Conservation (phyloP, 2,113 vertebrate species). For the Platichthys stellatus region DNA sequence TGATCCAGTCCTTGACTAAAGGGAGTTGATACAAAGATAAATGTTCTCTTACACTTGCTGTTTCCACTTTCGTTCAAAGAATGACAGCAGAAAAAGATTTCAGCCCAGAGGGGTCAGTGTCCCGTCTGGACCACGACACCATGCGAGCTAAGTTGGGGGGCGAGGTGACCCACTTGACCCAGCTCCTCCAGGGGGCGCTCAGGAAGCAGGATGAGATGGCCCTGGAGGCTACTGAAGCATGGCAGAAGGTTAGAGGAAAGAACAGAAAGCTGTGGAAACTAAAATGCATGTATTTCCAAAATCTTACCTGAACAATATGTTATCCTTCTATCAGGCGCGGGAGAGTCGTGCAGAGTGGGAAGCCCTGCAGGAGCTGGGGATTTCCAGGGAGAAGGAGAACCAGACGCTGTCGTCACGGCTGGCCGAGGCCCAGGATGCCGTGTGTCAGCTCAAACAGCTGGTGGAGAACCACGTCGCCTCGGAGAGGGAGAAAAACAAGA, state of each 20-base stretch:
- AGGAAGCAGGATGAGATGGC: conserved; percentile 90
- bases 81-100: conserved; percentile 83
- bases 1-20: too few species aligned
- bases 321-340: conserved; percentile 52
- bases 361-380: conserved; percentile 70
- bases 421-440: conserved; percentile 87
- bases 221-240: conserved; percentile 84
- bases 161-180: conserved; percentile 85
- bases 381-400: conserved; percentile 75
- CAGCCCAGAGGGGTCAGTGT: conserved; percentile 82
- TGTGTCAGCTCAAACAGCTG: conserved; percentile 87
- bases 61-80: conserved; percentile 26
- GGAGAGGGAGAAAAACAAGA: conserved; percentile 95
- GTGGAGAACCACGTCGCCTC: conserved; percentile 88
- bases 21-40: background rate
- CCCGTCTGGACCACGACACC: conserved; percentile 82
- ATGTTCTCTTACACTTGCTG: background rate
- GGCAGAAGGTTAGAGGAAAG: conserved; percentile 83
- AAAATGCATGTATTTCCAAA: background rate
- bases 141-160: conserved; percentile 82
- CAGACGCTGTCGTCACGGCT: conserved; percentile 81
- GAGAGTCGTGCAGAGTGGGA: conserved; percentile 72
- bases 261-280: background rate
- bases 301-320: background rate
- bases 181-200: conserved; percentile 88